These are phyloP conservation scores for Glossosoma conforme DNA, from an alignment of 1,140 invertebrate species.

Conservation along the genomic window DNA sequence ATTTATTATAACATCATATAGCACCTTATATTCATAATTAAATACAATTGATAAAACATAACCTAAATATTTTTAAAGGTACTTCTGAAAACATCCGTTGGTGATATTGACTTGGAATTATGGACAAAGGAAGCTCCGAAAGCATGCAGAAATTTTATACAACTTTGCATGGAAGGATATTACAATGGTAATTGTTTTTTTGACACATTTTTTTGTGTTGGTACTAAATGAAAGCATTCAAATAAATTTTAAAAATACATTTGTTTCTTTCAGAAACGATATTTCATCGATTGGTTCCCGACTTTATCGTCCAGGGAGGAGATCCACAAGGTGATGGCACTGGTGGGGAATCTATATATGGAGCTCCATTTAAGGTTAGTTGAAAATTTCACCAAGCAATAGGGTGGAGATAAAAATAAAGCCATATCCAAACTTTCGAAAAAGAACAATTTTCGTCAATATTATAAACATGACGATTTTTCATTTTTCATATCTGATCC, in stretches of 20 bases:
- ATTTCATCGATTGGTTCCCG: conserved; percentile 87
- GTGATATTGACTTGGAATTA: conserved; percentile 96
- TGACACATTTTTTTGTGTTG: neutral
- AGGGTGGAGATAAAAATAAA: too few relatives aligned
- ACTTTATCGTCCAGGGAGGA: conserved; percentile 94
- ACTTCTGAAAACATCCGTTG: conserved; percentile 84
- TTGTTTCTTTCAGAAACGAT: conserved; percentile 59
- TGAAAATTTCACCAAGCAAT: too few relatives aligned
- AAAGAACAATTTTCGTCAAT: too few relatives aligned
- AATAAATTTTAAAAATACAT: too few relatives aligned
- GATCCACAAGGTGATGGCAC: conserved; percentile 94
- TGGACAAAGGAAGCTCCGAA: conserved; percentile 96
- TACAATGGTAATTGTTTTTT: conserved; percentile 63
- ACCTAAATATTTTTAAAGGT: conserved; percentile 57
- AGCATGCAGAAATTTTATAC: conserved; percentile 95
- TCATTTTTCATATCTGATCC: too few relatives aligned
- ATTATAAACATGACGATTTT: too few relatives aligned
- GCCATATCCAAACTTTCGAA: too few relatives aligned
- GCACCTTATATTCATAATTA: conserved; percentile 14
- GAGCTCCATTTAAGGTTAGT: conserved; percentile 85
- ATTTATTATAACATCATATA: conserved; percentile 6
- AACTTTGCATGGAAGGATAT: conserved; percentile 95
- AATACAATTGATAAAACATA: conserved; percentile 16
- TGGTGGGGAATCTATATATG: conserved; percentile 93
- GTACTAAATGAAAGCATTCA: neutral